Evolutionary conservation across 1,140 invertebrate species (phyloP).

Genomic region (Aphis craccivora): DNA sequence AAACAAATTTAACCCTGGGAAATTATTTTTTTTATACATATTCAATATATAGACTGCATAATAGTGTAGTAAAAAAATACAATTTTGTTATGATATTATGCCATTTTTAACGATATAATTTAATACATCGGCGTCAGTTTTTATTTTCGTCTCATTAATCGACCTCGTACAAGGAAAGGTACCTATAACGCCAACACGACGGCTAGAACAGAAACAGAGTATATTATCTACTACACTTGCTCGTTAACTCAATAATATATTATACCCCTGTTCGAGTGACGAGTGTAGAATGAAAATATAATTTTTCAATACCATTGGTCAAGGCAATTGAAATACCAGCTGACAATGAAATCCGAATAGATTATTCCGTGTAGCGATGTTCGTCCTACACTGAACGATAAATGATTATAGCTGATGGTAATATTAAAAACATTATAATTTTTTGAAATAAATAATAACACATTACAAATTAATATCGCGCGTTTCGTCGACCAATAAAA

Average conservation of each 20-base stretch:
- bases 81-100: background rate
- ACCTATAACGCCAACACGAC: constrained; percentile 18
- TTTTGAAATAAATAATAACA: constrained; percentile 4
- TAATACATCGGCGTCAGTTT: background rate
- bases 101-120: background rate
- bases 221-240: background rate
- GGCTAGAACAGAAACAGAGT: background rate
- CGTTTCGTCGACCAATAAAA: background rate
- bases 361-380: background rate
- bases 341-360: constrained; percentile 35
- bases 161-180: constrained; percentile 42
- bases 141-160: constrained; percentile 24
- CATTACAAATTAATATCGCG: background rate
- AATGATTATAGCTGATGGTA: background rate
- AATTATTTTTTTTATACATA: background rate
- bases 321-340: constrained; percentile 18
- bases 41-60: background rate
- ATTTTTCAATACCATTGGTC: constrained; percentile 41
- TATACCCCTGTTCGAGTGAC: constrained; percentile 10
- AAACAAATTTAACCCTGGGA: background rate
- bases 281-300: background rate
- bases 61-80: background rate
- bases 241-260: background rate
- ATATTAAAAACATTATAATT: background rate
- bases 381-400: background rate